These are phyloP conservation scores for Spea multiplicata DNA, from an alignment of 2,113 vertebrate genomes.

Conservation along the genomic window DNA sequence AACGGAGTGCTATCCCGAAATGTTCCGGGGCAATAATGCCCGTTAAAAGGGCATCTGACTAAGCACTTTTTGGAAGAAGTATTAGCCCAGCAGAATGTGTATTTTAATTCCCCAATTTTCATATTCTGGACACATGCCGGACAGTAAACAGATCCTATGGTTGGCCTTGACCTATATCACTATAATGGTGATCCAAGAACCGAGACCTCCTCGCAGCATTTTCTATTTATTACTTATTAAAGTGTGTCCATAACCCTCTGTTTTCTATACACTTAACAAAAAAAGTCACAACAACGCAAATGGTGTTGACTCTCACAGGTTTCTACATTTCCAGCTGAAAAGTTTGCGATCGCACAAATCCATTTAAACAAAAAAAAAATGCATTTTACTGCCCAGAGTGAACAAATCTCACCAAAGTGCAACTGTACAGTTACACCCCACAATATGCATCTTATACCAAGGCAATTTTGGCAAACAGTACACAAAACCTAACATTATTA, in stretches of 20 bases:
- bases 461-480: conserved; percentile 30
- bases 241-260: too few species aligned
- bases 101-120: neutral
- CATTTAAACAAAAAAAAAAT: conserved; percentile 41
- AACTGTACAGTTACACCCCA: conserved; percentile 46
- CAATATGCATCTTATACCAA: conserved; percentile 39
- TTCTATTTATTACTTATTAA: neutral
- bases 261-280: neutral
- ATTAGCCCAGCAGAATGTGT: neutral
- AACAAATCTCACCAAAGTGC: conserved; percentile 50
- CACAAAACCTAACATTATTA: conserved; percentile 52
- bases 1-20: neutral
- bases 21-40: neutral
- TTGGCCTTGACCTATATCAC: conserved; percentile 12
- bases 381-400: conserved; percentile 51
- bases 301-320: conserved; percentile 17
- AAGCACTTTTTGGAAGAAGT: conserved; percentile 18
- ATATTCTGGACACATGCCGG: neutral
- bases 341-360: conserved; percentile 52
- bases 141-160: neutral
- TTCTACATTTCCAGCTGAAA: conserved; percentile 59
- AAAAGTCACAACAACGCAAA: conserved; percentile 54
- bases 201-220: neutral
- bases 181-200: neutral
- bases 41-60: conserved; percentile 16